Conservation (phyloP, 2,888 invertebrate species). For the Tridacna crocea region DNA sequence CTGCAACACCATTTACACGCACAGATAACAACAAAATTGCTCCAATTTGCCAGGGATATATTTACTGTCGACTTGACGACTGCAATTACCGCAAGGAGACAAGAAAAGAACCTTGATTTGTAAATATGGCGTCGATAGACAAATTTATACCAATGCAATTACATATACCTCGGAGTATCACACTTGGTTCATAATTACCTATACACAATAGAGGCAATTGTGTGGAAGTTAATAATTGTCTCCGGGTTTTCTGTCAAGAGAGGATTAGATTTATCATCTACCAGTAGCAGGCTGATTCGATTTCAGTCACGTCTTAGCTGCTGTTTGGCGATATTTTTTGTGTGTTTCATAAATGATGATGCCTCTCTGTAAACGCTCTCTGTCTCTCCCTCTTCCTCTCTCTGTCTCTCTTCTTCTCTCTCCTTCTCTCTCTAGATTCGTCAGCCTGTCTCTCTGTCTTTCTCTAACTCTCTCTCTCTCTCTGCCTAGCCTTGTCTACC, state of each 20-base stretch:
- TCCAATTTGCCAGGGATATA: not conserved
- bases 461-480: not conserved
- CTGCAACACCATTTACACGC: constrained; percentile 5
- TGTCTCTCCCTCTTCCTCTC: not conserved
- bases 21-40: constrained; percentile 14
- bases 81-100: not conserved
- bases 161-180: constrained; percentile 6
- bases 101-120: not conserved
- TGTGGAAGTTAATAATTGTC: too few species aligned
- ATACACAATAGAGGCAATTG: too few species aligned
- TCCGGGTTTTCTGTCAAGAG: too few species aligned
- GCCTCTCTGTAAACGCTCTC: too few species aligned
- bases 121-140: constrained; percentile 2
- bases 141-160: constrained; percentile 9
- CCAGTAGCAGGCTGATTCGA: not conserved
- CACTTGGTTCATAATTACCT: not conserved
- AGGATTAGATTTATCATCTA: too few species aligned
- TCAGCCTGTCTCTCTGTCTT: not conserved
- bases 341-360: not conserved
- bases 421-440: not conserved
- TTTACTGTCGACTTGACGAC: not conserved
- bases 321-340: not conserved
- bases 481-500: not conserved
- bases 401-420: not conserved
- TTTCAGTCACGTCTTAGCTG: not conserved